Base-by-base conservation (phyloP, 2,113 vertebrate genomes). In the Brachirus orientalis region DNA sequence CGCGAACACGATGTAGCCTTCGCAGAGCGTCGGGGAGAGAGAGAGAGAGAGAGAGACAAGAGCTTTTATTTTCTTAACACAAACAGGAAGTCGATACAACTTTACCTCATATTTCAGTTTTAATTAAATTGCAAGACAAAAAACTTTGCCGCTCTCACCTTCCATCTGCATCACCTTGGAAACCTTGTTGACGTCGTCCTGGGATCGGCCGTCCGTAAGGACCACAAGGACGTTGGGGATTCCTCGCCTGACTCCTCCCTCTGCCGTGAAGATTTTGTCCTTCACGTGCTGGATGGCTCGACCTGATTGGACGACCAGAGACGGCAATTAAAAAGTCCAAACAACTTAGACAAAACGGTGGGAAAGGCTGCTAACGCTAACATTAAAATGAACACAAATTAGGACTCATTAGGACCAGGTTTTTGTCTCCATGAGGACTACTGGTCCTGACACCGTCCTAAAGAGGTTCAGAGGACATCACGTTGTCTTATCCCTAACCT, bases 141-240 rank as follows among this genome's bases (percentile, higher is more conserved):
- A 40, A 12, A 40, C 38, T 5, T 40, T 0, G 13, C 35, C 2
- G 0, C n/a, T n/a, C 88, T 85, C 85, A 98, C 98, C 98, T 36
- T 97, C 95, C 38, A 93, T 86, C 66, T 98, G 97, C 94, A 99
- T 95, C 77, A 98, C 95, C 78, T 90, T 94, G 86, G 97, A 95
- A 17, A 99, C 92, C 88, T 94, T 95, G 89, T 93, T 94, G 84
- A 98, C 96, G 7, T 99, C 97, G 0, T 99, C 98, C 73, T 99
- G 98, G 1, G 98, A 99, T 1, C 98, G 92, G 0, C 98, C 98
- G 41, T 99, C 97, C 0, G 97, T 99, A 60, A 99, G 95, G 28
- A 99, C 97, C 83, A 99, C 97, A 10, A 99, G 90, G 19, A 99
- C 96, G 33, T 94, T 98, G 3, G 98, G 96, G 75, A 97, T 91